These are phyloP conservation scores for Drosophila subsilvestris DNA, from an alignment of 2,888 invertebrate species.

Conservation along the genomic window DNA sequence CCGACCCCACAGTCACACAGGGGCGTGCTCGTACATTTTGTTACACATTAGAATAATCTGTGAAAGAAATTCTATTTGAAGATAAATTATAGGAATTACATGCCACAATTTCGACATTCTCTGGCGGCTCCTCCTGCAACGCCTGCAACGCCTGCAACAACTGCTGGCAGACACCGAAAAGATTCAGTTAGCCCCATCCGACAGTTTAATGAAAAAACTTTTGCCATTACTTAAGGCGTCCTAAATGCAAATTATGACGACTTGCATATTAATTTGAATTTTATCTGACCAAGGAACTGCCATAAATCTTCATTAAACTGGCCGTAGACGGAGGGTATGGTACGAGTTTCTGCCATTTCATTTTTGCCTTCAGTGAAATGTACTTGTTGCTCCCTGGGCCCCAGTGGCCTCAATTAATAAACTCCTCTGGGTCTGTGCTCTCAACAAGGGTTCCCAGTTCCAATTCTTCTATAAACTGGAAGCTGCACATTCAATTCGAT, in stretches of 20 bases:
- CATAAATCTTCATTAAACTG: constrained; percentile 58
- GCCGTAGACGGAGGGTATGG: constrained; percentile 19
- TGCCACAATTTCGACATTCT: constrained; percentile 27
- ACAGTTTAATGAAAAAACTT: constrained; percentile 69
- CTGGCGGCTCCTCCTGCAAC: constrained; percentile 9
- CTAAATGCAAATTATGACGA: constrained; percentile 70
- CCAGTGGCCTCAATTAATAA: constrained; percentile 1
- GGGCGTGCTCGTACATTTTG: constrained; percentile 17
- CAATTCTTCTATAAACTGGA: background rate
- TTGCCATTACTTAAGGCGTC: constrained; percentile 58
- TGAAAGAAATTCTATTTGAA: constrained; percentile 20
- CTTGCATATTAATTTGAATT: constrained; percentile 66
- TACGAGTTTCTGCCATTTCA: constrained; percentile 10
- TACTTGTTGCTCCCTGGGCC: constrained; percentile 8
- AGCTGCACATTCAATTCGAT: constrained; percentile 28
- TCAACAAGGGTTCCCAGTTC: background rate
- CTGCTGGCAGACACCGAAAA: constrained; percentile 9
- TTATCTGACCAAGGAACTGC: constrained; percentile 32
- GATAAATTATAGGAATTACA: constrained; percentile 41
- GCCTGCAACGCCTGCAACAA: constrained; percentile 29
- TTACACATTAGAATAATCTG: constrained; percentile 35
- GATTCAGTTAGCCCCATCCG: constrained; percentile 31
- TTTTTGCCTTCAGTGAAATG: constrained; percentile 1
- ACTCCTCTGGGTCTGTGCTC: background rate
- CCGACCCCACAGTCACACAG: background rate